These are phyloP conservation scores for Cydia pomonella DNA, from an alignment of 1,140 invertebrate genomes.

Conservation along the genomic window DNA sequence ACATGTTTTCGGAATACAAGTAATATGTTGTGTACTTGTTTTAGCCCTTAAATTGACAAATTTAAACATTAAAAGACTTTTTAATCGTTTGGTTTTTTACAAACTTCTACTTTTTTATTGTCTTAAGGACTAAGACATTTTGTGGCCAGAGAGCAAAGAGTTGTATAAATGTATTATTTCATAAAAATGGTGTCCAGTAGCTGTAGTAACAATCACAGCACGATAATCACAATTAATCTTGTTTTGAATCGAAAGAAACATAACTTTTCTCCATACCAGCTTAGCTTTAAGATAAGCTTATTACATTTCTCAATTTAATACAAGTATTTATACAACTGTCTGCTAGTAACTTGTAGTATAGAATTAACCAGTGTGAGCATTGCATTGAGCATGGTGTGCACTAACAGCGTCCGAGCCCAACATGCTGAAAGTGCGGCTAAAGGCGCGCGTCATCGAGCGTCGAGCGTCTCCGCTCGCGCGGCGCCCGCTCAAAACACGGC, in stretches of 20 bases:
- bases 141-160: background rate
- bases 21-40: no score
- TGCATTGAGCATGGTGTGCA: slow-evolving; percentile 56
- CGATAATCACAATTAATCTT: no score
- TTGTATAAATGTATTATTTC: background rate
- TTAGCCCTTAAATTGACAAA: no score
- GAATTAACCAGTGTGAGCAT: slow-evolving; percentile 10
- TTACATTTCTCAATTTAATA: no score
- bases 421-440: slow-evolving; percentile 97
- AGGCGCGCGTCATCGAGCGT: slow-evolving; percentile 96
- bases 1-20: no score
- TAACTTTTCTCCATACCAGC: no score
- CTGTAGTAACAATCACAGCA: no score
- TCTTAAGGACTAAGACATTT: background rate
- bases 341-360: slow-evolving; percentile 31
- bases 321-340: background rate
- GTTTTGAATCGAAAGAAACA: no score
- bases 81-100: no score
- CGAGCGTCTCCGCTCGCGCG: slow-evolving; percentile 92
- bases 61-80: no score
- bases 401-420: slow-evolving; percentile 97
- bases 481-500: slow-evolving; percentile 89
- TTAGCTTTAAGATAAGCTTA: no score
- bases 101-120: background rate
- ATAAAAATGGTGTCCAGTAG: no score